Percentiles rank a stretch among this genome's conserved stretches.
phyloP scores from a whole-genome alignment of 2,888 invertebrate species.

The Dasypolia templi region DNA sequence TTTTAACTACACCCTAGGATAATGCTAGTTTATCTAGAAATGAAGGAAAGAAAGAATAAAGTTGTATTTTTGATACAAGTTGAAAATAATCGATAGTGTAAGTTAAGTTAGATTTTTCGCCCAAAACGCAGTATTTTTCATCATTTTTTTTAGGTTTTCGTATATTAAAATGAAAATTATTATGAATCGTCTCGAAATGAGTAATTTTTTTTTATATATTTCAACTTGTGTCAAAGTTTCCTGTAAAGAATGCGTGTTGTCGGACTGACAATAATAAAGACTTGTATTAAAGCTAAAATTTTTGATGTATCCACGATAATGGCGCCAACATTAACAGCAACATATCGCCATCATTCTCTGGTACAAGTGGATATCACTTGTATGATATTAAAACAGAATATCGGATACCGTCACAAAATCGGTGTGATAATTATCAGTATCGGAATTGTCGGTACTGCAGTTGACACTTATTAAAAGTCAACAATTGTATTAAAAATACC shows the following conservation, averaged over 20 bases:
- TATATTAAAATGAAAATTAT: conserved; percentile 7
- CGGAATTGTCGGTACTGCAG: background rate
- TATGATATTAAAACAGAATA: background rate
- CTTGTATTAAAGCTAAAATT: conserved; percentile 51
- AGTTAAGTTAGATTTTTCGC: conserved; percentile 41
- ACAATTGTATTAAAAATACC: conserved; percentile 1
- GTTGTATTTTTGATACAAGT: conserved; percentile 60
- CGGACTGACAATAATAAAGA: conserved; percentile 54
- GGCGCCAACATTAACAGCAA: too few species aligned
- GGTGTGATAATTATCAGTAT: background rate
- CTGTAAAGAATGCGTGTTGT: conserved; percentile 35
- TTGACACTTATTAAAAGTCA: background rate
- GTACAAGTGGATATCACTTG: background rate
- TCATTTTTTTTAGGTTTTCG: conserved; percentile 15
- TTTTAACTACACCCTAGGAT: conserved; percentile 57
- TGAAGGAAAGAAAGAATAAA: conserved; percentile 9
- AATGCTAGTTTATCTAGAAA: conserved; percentile 36
- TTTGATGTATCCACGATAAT: conserved; percentile 13
- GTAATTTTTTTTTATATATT: conserved; percentile 39
- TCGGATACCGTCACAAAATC: background rate
- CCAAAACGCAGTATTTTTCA: conserved; percentile 34
- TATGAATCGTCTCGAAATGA: conserved; percentile 5
- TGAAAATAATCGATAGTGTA: conserved; percentile 47
- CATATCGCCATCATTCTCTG: background rate
- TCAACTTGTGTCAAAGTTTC: conserved; percentile 58